Base-by-base conservation (phyloP, 2,888 invertebrate species). In the Andrena minutula region DNA sequence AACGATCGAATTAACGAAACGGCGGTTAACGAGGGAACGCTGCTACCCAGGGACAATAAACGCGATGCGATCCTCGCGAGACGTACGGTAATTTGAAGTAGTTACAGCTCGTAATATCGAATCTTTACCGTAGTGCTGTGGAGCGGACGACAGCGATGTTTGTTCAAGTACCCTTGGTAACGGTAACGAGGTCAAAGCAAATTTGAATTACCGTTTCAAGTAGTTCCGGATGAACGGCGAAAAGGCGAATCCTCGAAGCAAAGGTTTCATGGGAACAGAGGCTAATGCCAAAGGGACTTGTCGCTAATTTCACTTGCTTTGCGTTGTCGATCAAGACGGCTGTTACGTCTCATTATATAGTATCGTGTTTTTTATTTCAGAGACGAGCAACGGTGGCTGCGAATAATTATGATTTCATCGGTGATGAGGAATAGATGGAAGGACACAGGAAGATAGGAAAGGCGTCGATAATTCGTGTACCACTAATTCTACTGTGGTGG, bases 401-500 rank as follows among this genome's bases (percentile, higher is more conserved):
- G 20, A 10, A 49, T 28, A 28, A 60, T 12, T 41, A 49, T 32
- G 60, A 68, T 68, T 60, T 68, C 60, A 68, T 61, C 69, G 75
- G 35, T 4, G 61, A 20, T 10, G 20, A 26, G 6, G 61, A 20
- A 49, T 56, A 72, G 30, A 60, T 32, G 63, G 16, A 56, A 35
- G 49, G 51, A 26, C 10, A 20, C n/a, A 28, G 12, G 61, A 20
- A 30, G 10, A 75, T 63, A 58, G 41, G 35, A 51, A 56, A 65
- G 78, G 65, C 65, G 81, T 74, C 74, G 56, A 64, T 81, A 84
- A 84, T 53, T 82, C 75, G 41, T 60, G 49, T 72, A 60, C 70
- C 74, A 78, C 70, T 86, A 82, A 85, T 79, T 83, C 85, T 56
- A 49, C 75, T 70, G 61, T 71, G 71, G 72, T 70, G 41, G 41